phyloP scores from a whole-genome alignment of 2,888 invertebrate species.

The Euplexia lucipara region DNA sequence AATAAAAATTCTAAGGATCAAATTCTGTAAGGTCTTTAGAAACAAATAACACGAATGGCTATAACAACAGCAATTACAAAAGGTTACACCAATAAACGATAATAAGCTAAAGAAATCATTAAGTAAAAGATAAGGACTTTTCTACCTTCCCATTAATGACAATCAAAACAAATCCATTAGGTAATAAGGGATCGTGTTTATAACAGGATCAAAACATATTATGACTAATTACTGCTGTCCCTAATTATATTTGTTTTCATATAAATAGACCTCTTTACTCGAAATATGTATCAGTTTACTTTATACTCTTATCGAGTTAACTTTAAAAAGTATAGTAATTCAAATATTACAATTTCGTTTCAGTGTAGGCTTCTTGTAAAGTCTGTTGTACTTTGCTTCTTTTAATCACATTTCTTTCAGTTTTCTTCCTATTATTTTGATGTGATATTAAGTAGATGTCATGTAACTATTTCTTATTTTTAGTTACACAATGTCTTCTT shows the following conservation, averaged over 20 bases:
- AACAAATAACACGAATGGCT: neutral
- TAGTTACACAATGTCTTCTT: conserved; percentile 36
- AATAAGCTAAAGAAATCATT: conserved; percentile 5
- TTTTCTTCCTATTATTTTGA: conserved; percentile 7
- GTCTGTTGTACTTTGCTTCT: neutral
- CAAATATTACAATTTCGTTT: neutral
- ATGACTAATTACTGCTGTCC: conserved; percentile 15
- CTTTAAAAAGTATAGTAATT: conserved; percentile 14
- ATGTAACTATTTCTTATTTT: conserved; percentile 39
- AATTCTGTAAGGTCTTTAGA: neutral
- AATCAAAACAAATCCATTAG: conserved; percentile 47
- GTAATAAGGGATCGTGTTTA: conserved; percentile 1
- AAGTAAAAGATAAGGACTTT: neutral
- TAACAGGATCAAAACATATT: conserved; percentile 19
- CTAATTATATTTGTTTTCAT: conserved; percentile 40
- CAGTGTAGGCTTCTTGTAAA: too few relatives aligned
- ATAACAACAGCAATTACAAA: neutral
- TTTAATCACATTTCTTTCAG: conserved; percentile 3
- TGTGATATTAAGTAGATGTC: conserved; percentile 55
- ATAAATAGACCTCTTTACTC: conserved; percentile 44
- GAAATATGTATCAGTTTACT: conserved; percentile 44
- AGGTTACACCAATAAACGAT: neutral
- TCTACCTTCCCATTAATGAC: conserved; percentile 26
- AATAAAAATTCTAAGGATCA: neutral
- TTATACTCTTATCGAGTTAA: conserved; percentile 9